Evolutionary conservation across 2,888 invertebrate species (phyloP), one percentile per base, ranked within the genome.

Genomic region (Napeogenes sylphis): DNA sequence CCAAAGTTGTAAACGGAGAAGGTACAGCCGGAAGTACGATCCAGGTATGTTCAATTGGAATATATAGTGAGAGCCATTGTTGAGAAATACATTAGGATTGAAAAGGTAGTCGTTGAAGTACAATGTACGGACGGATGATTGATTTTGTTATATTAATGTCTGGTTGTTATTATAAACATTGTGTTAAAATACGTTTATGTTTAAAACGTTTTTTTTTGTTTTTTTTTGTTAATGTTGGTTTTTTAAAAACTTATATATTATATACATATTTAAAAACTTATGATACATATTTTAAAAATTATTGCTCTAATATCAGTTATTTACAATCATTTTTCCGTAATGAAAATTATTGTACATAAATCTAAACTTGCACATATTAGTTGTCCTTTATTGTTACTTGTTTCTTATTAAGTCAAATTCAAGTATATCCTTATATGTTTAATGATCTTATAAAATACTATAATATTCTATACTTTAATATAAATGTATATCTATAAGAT

Each of bases 111-210:
- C 51, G 30, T 2, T 42, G 42, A 42, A 42, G 30, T 51, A 30
- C 51, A 51, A 30, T 51, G 30, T 51, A 30, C 30, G 62, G 63
- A 42, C 38, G 57, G 56, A 65, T 65, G 59, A 67, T 62, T 64
- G 64, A 64, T 64, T 64, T 38, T 45, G 51, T 51, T 30, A 51
- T 30, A 10, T 30, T 30, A 30, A 51, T 51, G 51, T 51, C 51
- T 30, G 51, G 51, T 51, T 30, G 42, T 42, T 42, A 30, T 51
- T n/a, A 30, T 51, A 6, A 8, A 30, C 30, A 30, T 51, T 51
- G 30, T 3, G 6, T 30, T 21, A 5, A 5, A 47, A 47, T 6
- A 14, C 13, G 21, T 21, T n/a, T 47, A 21, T 8, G 13, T 14
- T n/a, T 6, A 47, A 14, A 47, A 8, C 21, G 4, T 3, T 21